Conservation (phyloP, 1,140 invertebrate species). For the Ceratitis capitata region DNA sequence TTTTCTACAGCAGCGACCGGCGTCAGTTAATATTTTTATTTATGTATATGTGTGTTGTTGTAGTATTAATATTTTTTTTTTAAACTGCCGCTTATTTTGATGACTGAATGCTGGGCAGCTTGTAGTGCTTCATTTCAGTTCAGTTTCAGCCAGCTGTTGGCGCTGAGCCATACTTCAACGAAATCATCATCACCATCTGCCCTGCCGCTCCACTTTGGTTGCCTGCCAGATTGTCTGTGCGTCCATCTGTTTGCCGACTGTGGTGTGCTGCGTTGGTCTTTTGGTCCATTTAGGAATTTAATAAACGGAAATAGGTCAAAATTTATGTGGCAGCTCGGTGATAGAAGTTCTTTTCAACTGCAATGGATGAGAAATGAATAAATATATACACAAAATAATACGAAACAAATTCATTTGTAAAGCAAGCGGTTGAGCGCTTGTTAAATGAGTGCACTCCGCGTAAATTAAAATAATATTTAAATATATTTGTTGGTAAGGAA, state of each 20-base stretch:
- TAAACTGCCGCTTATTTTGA: neutral
- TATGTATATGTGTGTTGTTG: constrained; percentile 14
- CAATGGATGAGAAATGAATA: neutral
- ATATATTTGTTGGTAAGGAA: too few relatives aligned
- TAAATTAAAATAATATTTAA: neutral
- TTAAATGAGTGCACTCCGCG: neutral
- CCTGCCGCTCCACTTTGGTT: neutral
- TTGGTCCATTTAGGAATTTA: constrained; percentile 33
- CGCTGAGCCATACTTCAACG: neutral
- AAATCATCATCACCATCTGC: too few relatives aligned
- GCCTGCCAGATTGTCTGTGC: neutral
- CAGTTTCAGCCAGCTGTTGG: neutral
- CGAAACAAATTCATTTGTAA: neutral
- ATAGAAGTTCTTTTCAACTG: neutral
- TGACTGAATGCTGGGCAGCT: neutral
- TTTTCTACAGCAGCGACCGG: neutral
- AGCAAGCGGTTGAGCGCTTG: neutral
- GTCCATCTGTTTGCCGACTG: neutral
- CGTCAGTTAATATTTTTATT: constrained; percentile 27
- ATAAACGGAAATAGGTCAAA: constrained; percentile 43
- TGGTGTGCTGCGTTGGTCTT: neutral
- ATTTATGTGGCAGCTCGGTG: constrained; percentile 18
- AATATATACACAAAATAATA: neutral
- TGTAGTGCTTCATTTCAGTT: neutral
- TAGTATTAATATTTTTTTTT: neutral